These are phyloP conservation scores for Masnerella sp. DNA, from an alignment of 2,888 invertebrate species.

Conservation along the genomic window DNA sequence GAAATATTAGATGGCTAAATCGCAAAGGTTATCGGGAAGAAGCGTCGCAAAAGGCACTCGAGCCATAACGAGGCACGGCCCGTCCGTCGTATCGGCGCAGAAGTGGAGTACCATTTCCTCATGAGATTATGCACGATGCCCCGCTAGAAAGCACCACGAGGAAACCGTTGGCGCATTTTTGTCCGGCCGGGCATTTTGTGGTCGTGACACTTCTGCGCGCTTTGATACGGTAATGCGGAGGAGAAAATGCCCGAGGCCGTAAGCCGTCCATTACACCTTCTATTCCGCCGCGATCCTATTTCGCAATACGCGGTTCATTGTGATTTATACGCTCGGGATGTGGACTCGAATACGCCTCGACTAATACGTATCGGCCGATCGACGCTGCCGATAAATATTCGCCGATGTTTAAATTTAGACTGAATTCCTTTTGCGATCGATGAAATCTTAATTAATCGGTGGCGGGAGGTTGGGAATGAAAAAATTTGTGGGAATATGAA, in stretches of 20 bases:
- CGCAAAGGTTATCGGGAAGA: constrained; percentile 37
- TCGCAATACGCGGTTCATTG: constrained; percentile 55
- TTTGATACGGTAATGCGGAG: constrained; percentile 56
- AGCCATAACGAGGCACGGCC: constrained; percentile 43
- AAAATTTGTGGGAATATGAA: no score
- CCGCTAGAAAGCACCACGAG: constrained; percentile 59
- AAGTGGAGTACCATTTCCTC: constrained; percentile 54
- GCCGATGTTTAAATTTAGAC: constrained; percentile 40
- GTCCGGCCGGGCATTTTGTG: constrained; percentile 54
- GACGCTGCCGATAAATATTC: constrained; percentile 38
- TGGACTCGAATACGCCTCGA: constrained; percentile 55
- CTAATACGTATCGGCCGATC: constrained; percentile 52
- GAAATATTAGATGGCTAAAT: constrained; percentile 10
- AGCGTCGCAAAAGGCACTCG: background rate
- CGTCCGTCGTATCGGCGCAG: constrained; percentile 30
- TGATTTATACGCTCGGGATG: constrained; percentile 53
- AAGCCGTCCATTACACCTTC: constrained; percentile 61
- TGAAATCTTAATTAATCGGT: background rate
- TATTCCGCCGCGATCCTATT: constrained; percentile 55
- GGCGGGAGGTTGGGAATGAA: background rate
- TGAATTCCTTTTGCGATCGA: constrained; percentile 4
- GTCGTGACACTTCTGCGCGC: constrained; percentile 61
- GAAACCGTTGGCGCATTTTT: constrained; percentile 56
- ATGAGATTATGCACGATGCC: constrained; percentile 55
- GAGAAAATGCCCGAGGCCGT: constrained; percentile 60